Conservation (phyloP, 2,797 vertebrate genomes). For the Squalus acanthias region DNA sequence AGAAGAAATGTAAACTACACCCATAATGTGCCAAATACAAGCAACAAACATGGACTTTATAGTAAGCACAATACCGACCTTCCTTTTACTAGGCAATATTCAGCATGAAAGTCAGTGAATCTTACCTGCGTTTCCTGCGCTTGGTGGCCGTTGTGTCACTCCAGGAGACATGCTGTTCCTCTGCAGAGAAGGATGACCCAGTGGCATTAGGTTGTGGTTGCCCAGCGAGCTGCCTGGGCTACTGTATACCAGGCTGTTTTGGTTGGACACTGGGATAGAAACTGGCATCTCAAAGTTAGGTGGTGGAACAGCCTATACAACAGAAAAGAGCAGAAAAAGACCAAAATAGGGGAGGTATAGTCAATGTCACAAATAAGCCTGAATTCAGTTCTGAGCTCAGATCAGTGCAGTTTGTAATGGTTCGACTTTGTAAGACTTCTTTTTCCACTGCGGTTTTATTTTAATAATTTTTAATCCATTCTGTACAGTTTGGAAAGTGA, state of each 20-base stretch:
- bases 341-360: constrained; percentile 5
- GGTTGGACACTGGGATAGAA: constrained; percentile 95
- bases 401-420: neutral
- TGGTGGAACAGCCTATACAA: constrained; percentile 80
- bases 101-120: neutral
- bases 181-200: constrained; percentile 91
- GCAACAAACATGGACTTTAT: neutral
- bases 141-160: constrained; percentile 94
- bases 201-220: constrained; percentile 92
- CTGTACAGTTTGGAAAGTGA: neutral
- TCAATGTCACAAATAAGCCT: neutral
- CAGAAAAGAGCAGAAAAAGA: constrained; percentile 42
- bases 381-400: neutral
- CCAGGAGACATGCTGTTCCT: constrained; percentile 99
- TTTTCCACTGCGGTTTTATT: neutral
- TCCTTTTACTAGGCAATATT: neutral
- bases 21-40: neutral
- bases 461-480: neutral
- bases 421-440: neutral
- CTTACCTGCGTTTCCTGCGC: constrained; percentile 79
- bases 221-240: constrained; percentile 87
- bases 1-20: neutral
- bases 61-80: neutral
- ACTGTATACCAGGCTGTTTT: constrained; percentile 92
- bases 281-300: constrained; percentile 98